Evolutionary conservation across 2,888 invertebrate species (phyloP).

Genomic region (Colostygia pectinataria): DNA sequence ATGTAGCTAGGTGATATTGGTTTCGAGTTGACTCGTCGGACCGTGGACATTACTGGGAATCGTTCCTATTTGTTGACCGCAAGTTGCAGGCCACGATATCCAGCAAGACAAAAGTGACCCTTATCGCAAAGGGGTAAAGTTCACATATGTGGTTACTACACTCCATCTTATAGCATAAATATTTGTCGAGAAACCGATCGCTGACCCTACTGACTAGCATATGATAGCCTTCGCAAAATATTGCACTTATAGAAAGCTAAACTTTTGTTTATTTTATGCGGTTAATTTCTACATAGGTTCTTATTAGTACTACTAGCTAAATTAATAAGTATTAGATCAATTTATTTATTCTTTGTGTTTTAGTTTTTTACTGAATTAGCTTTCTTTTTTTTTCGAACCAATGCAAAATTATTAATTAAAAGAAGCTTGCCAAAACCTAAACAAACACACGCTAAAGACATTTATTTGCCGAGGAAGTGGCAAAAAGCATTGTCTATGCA

Average conservation of each 20-base stretch:
- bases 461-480: constrained; percentile 38
- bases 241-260: constrained; percentile 34
- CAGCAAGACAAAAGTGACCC: constrained; percentile 22
- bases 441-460: constrained; percentile 17
- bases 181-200: constrained; percentile 68
- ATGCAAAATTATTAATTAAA: constrained; percentile 9
- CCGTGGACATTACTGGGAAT: constrained; percentile 46
- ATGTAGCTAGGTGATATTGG: constrained; percentile 33
- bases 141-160: constrained; percentile 6
- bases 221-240: constrained; percentile 64
- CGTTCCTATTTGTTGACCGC: constrained; percentile 66
- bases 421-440: constrained; percentile 15
- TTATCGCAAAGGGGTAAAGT: constrained; percentile 27
- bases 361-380: not conserved
- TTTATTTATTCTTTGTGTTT: too few relatives aligned
- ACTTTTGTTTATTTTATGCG: constrained; percentile 2
- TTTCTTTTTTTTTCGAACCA: not conserved
- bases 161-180: constrained; percentile 64
- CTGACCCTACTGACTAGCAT: constrained; percentile 63
- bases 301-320: too few relatives aligned
- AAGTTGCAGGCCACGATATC: constrained; percentile 42
- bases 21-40: constrained; percentile 31
- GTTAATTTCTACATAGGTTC: too few relatives aligned
- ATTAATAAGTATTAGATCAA: too few relatives aligned
- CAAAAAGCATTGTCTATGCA: constrained; percentile 45